Percentiles rank a stretch among this genome's conserved stretches.
Evolutionary conservation across 2,888 invertebrate genomes (phyloP).

Genomic region (Teinopalpus imperialis): DNA sequence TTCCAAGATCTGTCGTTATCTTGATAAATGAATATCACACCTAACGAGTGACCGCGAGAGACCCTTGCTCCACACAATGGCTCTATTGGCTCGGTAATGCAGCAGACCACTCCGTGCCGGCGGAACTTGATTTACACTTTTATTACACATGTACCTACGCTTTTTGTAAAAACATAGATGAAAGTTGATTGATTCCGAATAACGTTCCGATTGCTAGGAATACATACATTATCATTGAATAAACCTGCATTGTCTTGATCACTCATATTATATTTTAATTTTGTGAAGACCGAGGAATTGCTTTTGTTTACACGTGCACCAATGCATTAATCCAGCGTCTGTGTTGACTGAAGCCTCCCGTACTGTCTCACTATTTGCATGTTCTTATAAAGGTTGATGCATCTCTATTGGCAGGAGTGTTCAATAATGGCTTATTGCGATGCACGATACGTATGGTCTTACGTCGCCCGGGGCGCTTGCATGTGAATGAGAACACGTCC

Average conservation of each 20-base stretch:
- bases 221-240: constrained; percentile 1
- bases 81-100: constrained; percentile 34
- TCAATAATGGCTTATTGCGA: constrained; percentile 58
- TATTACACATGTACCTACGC: neutral
- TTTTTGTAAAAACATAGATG: constrained; percentile 9
- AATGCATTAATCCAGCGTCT: constrained; percentile 48
- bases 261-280: no score
- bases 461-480: constrained; percentile 58
- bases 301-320: constrained; percentile 34
- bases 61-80: constrained; percentile 33
- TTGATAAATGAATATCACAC: neutral
- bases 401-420: constrained; percentile 60
- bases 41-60: constrained; percentile 31
- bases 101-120: constrained; percentile 1
- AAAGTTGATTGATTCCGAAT: constrained; percentile 14
- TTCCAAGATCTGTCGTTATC: neutral
- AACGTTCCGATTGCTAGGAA: constrained; percentile 7
- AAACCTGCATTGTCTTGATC: constrained; percentile 5
- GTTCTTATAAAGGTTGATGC: constrained; percentile 41
- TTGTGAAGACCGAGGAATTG: constrained; percentile 20
- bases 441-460: constrained; percentile 55
- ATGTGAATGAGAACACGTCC: constrained; percentile 48
- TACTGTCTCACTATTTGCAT: constrained; percentile 56
- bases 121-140: neutral
- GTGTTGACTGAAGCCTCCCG: constrained; percentile 58